Evolutionary conservation across 2,797 vertebrate genomes (phyloP).

Genomic region (Babyrousa celebensis): DNA sequence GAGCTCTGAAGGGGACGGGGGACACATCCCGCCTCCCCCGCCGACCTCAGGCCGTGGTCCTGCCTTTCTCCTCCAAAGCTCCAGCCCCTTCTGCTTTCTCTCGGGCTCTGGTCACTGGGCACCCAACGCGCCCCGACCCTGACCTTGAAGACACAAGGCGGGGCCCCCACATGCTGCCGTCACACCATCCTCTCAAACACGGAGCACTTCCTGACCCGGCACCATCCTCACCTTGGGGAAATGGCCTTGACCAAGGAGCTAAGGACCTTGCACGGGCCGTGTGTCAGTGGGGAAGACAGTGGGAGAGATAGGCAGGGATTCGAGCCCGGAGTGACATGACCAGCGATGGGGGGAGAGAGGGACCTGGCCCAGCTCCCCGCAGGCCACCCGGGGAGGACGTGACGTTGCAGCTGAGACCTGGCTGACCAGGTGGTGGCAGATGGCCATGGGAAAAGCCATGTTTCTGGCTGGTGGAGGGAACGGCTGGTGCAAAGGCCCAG

Average conservation of each 20-base stretch:
- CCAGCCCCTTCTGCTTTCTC: not conserved
- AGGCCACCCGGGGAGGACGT: fast-evolving
- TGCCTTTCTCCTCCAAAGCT: not conserved
- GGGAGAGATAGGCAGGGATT: fast-evolving
- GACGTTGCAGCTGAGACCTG: not conserved
- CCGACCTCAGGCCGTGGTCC: fast-evolving
- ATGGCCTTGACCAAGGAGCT: not conserved
- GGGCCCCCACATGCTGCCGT: fast-evolving
- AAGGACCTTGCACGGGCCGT: fast-evolving
- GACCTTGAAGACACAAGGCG: fast-evolving
- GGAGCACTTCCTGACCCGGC: fast-evolving
- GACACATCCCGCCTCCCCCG: fast-evolving
- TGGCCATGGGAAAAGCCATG: fast-evolving
- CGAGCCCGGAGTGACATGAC: too few species aligned
- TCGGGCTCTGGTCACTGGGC: not conserved
- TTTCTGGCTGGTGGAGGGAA: not conserved
- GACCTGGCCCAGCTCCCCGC: fast-evolving
- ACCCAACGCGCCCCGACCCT: not conserved
- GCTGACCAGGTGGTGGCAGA: not conserved
- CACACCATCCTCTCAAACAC: fast-evolving
- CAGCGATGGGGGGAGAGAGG: fast-evolving
- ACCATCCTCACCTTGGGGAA: fast-evolving
- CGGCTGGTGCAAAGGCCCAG: too few species aligned
- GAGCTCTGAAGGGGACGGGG: not conserved
- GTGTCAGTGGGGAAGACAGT: fast-evolving